Percentiles rank a stretch among this genome's conserved stretches.
Conservation (phyloP, 30 jellyfish, hydroid and myxozoan genomes). For the Pelagia noctiluca region DNA sequence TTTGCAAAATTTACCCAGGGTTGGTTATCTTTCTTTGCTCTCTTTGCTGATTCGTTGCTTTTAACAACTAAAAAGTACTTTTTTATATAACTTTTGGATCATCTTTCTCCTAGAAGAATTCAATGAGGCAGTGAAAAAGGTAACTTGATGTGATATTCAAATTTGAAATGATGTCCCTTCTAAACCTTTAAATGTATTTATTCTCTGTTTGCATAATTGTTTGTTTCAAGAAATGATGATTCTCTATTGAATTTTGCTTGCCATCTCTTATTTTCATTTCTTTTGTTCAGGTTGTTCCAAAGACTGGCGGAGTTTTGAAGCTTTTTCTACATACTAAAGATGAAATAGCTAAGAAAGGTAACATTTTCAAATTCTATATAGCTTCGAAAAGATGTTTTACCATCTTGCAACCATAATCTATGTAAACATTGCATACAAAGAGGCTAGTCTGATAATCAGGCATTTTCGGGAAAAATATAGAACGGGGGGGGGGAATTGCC, state of each 20-base stretch:
- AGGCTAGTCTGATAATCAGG: no score
- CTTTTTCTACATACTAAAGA: constrained; percentile 18
- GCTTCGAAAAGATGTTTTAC: no score
- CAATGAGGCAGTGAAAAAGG: constrained; percentile 47
- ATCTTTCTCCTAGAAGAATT: constrained; percentile 50
- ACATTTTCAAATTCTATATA: no score
- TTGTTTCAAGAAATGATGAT: neutral
- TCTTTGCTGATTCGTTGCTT: neutral
- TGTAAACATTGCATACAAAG: no score
- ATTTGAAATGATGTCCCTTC: neutral
- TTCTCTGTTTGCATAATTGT: no score
- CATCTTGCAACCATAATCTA: no score
- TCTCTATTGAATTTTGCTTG: no score
- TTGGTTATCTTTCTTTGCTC: no score
- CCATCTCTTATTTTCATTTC: neutral
- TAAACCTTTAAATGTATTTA: neutral
- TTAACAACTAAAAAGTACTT: neutral
- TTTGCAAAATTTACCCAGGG: neutral
- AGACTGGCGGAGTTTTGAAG: constrained; percentile 30
- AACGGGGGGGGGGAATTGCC: no score
- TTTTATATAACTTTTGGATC: neutral
- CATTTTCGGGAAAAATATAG: no score
- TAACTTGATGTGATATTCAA: neutral
- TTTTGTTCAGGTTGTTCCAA: constrained; percentile 40
- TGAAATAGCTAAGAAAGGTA: no score